Percentiles rank a stretch among this genome's conserved stretches.
These are phyloP conservation scores for Perizoma flavofasciatum DNA, from an alignment of 2,888 invertebrate species.

Conservation along the genomic window DNA sequence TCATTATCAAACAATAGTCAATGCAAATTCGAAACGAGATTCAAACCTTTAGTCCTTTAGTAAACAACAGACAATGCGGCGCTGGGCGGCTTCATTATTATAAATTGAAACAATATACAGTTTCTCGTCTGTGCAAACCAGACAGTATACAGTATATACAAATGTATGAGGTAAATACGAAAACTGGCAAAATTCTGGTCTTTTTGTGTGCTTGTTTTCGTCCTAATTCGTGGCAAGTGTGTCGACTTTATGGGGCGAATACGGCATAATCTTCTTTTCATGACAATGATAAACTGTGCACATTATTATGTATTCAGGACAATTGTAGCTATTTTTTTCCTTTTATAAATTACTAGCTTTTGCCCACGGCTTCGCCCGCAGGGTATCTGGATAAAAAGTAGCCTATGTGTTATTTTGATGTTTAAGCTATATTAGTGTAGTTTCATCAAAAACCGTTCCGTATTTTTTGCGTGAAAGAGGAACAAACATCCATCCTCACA, in stretches of 20 bases:
- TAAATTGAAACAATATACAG: not conserved
- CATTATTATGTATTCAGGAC: conserved; percentile 4
- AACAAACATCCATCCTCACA: no score
- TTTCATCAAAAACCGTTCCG: no score
- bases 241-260: conserved; percentile 4
- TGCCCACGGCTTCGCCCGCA: no score
- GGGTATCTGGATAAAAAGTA: no score
- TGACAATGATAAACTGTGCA: conserved; percentile 4
- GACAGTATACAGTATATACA: not conserved
- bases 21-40: not conserved
- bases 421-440: no score
- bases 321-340: no score
- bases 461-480: no score
- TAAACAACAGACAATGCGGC: no score
- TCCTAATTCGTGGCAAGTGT: not conserved
- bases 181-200: not conserved
- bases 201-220: conserved; percentile 1
- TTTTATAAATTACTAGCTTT: no score
- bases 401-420: no score
- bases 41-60: no score
- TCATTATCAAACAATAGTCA: not conserved
- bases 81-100: not conserved
- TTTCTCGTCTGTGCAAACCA: not conserved
- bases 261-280: conserved; percentile 2
- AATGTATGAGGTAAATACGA: not conserved